Base-by-base conservation (phyloP, 2,797 vertebrate species). In the Xenopus petersii region DNA sequence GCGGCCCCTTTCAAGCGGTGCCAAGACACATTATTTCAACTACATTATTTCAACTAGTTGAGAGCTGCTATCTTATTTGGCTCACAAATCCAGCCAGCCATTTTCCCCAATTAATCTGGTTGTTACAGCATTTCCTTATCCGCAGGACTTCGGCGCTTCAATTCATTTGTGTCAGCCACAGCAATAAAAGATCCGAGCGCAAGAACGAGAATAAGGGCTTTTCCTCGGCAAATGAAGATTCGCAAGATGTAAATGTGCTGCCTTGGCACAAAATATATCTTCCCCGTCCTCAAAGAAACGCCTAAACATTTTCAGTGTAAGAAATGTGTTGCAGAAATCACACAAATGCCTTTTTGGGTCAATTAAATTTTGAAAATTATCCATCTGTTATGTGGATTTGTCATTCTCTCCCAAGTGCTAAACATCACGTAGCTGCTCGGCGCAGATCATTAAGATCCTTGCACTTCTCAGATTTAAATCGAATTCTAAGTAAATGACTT, bases 141-240 rank as follows among this genome's bases (percentile, higher is more conserved):
- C 65, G 66, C 9, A 67, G 81, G 79, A 71, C 61, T 72, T 83
- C 63, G 56, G 67, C 79, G 78, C 55, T 0, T 84, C 84, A 81
- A 80, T 69, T 74, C 71, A 17, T 84, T 87, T 85, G 81, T 81
- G 86, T 84, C 79, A 81, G 80, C 80, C 78, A 16, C 77, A 81
- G 80, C 79, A 82, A 79, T 81, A 75, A 81, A 36, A 70, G 4
- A 60, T 79, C 83, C 84, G 69, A 70, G 73, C 81, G 82, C 11
- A 64, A 69, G 85, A 78, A 82, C 54, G 46, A 75, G 84, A 61
- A 42, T 42, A 42, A 42, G 74, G 48, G 51, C 59, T 82, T 86
- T 80, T 80, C 73, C 36, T 51, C 11, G 49, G 15, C 49, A 51
- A 51, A 51, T 42, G 36, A 42, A 51, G 49, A 51, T 51, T 51